These are phyloP conservation scores for Botia almorhae DNA, from an alignment of 2,797 vertebrate species.

Conservation along the genomic window DNA sequence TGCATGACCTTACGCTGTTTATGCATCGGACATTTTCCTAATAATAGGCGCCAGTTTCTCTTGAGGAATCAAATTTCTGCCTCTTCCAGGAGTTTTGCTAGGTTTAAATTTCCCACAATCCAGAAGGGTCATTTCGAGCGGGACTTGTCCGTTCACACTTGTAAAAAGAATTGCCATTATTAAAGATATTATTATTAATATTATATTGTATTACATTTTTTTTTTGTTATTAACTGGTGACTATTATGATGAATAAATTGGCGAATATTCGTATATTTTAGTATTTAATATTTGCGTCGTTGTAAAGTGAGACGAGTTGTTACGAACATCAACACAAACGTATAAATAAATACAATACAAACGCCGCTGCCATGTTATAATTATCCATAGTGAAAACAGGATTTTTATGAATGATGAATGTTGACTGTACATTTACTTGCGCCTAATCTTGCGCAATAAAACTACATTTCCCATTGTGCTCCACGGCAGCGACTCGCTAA, in stretches of 20 bases:
- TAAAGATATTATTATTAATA: neutral
- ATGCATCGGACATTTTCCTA: conserved; percentile 7
- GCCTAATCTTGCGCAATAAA: neutral
- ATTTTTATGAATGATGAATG: too few relatives aligned
- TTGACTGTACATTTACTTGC: too few relatives aligned
- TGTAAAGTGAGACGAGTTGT: too few relatives aligned
- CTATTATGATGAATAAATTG: neutral
- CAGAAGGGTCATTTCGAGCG: neutral
- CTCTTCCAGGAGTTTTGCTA: neutral
- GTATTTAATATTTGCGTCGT: too few relatives aligned
- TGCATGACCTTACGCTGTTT: conserved; percentile 40
- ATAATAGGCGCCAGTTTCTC: neutral
- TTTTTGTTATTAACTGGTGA: neutral
- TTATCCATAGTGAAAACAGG: too few relatives aligned
- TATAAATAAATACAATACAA: too few relatives aligned
- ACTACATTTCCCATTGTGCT: neutral
- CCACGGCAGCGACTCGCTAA: neutral
- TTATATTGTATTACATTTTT: neutral
- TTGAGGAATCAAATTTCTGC: conserved; percentile 17
- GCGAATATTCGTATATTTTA: too few relatives aligned
- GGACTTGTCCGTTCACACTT: too few relatives aligned
- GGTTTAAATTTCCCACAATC: neutral
- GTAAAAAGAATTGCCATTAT: neutral
- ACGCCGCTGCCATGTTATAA: too few relatives aligned
- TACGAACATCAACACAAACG: too few relatives aligned